Evolutionary conservation across 2,888 invertebrate genomes (phyloP), one percentile per base, ranked within the genome.

Genomic region (Drosophila limbata): DNA sequence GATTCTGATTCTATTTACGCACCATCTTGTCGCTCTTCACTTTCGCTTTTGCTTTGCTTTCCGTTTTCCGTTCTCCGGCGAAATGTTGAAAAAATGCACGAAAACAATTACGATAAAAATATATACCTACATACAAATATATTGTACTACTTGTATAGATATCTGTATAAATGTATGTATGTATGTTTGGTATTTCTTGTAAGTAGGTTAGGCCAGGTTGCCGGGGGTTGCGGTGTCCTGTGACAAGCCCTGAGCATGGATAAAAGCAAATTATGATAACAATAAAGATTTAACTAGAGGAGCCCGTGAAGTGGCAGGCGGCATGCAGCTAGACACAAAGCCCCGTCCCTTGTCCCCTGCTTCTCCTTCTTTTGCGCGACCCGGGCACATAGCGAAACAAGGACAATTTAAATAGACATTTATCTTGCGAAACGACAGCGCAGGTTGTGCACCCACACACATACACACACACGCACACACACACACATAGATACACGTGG

Each of bases 251-350:
- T 74, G 84, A 87, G 81, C 81, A 82, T 71, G 85, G 88, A 86
- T 86, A 86, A 86, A 86, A 89, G 88, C 89, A 86, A 86, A 89
- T 89, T 86, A 89, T 86, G 85, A 86, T 86, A 89, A 89, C 85
- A 86, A 86, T 85, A 89, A 89, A 85, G 85, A 85, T 89, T 85
- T 85, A 89, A 85, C 89, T 85, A 85, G 84, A 79, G 80, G 70
- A 72, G 71, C 61, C 53, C 62, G 80, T 88, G 83, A 85, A 82
- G 83, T 84, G 83, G 88, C 83, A 79, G 73, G 77, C 83, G 81
- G 83, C 83, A 79, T 79, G 79, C 73, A 79, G 79, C 79, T 78
- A 78, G 79, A 79, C 79, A 81, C 81, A 80, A 78, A 73, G 69
- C 47, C 73, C 37, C 19, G 39, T 37, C 3, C 42, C 44, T 9